phyloP scores from a whole-genome alignment of 2,888 invertebrate genomes.

The Apotomis capreana region DNA sequence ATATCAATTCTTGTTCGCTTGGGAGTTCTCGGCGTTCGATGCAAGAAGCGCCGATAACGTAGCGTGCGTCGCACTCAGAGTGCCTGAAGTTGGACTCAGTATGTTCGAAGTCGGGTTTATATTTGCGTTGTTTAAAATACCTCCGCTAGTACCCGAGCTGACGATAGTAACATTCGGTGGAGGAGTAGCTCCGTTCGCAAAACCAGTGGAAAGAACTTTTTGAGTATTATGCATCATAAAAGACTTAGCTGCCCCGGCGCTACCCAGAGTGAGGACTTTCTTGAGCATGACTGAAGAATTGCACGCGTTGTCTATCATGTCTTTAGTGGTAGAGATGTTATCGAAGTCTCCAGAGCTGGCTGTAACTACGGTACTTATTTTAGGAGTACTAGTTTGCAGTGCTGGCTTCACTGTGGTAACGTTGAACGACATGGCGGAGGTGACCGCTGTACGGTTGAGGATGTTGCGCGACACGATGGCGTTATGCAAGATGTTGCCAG shows the following conservation, averaged over 20 bases:
- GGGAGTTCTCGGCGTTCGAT: constrained; percentile 59
- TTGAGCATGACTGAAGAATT: constrained; percentile 81
- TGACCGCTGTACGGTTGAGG: constrained; percentile 65
- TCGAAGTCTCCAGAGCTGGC: constrained; percentile 69
- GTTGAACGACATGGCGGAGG: constrained; percentile 71
- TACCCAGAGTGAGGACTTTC: constrained; percentile 78
- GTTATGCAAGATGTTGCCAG: constrained; percentile 79
- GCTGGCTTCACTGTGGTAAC: constrained; percentile 68
- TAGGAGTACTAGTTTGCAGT: constrained; percentile 67
- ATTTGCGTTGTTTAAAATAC: constrained; percentile 60
- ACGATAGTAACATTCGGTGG: constrained; percentile 80
- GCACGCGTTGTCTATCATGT: constrained; percentile 80
- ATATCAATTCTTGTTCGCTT: constrained; percentile 48
- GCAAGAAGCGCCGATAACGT: constrained; percentile 75
- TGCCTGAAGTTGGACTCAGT: constrained; percentile 68
- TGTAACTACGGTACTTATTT: constrained; percentile 66
- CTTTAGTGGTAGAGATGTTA: constrained; percentile 76
- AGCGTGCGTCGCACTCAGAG: constrained; percentile 78
- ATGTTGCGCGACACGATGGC: constrained; percentile 79
- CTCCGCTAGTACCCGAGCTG: constrained; percentile 69
- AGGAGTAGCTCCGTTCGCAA: constrained; percentile 73
- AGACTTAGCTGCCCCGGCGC: constrained; percentile 74
- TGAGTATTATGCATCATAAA: constrained; percentile 82
- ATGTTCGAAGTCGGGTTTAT: constrained; percentile 61
- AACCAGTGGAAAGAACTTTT: constrained; percentile 76